Base-by-base conservation (phyloP, 2,113 vertebrate species). In the Prinia subflava region DNA sequence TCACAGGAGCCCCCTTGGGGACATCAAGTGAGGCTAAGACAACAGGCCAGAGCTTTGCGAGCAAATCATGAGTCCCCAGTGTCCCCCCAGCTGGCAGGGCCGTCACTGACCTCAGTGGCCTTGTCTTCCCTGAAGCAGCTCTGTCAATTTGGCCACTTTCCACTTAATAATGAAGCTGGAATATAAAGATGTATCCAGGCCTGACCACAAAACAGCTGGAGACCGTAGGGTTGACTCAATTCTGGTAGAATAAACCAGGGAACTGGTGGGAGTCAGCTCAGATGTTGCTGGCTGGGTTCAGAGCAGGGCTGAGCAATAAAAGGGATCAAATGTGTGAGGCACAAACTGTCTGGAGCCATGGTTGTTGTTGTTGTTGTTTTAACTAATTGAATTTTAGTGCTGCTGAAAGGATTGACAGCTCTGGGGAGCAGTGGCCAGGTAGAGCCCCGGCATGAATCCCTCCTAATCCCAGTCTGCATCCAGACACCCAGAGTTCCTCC, bases 121-220 rank as follows among this genome's bases (percentile, higher is more conserved):
- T 89, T 95, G 95, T 95, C 92, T 83, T 93, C 95, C 94, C 94
- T 56, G 83, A 95, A 96, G 67, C 89, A 92, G 92, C 76, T 94
- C 92, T 83, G 89, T 94, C 92, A 92, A 81, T 94, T 97, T 95
- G 96, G 95, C 97, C 90, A 82, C 89, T 64, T 85, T 96, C 96
- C 96, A 97, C 95, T 96, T 94, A 95, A 95, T 97, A 96, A 97
- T 87, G 97, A 73, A 94, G 94, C 89, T 92, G 27, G 83, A 94
- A 92, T 79, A 84, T 90, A 94, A 95, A 95, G 97, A 96, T 71
- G 69, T 92, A 91, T 95, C 94, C 97, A 96, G 90, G 89, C 95
- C 73, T 52, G 22, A 91, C 92, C 94, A 95, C 88, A 92, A 84
- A 96, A 92, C 96, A 97, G 97, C 96, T 97, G 96, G 97, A 96